Evolutionary conservation across 2,113 vertebrate genomes (phyloP).

Genomic region (Ranitomeya imitator): DNA sequence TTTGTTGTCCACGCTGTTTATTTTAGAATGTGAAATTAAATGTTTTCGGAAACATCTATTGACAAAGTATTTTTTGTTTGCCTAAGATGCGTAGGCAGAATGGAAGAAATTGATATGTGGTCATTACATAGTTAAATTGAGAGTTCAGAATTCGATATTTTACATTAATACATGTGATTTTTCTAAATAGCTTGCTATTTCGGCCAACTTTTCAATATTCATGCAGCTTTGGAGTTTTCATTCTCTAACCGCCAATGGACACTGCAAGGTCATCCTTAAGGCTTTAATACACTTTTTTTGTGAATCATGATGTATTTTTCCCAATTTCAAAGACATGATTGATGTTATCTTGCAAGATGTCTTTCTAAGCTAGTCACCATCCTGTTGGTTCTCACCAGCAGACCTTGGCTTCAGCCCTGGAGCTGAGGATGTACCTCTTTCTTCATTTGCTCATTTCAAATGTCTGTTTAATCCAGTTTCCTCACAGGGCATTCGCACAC

Average conservation of each 20-base stretch:
- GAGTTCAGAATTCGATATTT: background rate
- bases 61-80: background rate
- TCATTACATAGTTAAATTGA: background rate
- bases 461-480: background rate
- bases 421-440: slow-evolving; percentile 5
- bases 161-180: background rate
- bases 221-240: background rate
- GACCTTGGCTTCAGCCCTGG: slow-evolving; percentile 1
- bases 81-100: background rate
- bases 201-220: background rate
- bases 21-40: slow-evolving; percentile 16
- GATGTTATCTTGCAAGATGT: slow-evolving; percentile 15
- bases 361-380: slow-evolving; percentile 1
- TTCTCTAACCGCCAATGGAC: background rate
- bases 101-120: background rate
- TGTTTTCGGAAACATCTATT: background rate
- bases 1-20: slow-evolving; percentile 24
- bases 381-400: background rate
- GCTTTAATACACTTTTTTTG: slow-evolving; percentile 13
- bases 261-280: slow-evolving; percentile 24
- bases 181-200: background rate
- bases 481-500: background rate
- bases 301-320: slow-evolving; percentile 10
- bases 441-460: slow-evolving; percentile 2
- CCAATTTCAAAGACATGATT: slow-evolving; percentile 29